Evolutionary conservation across 2,888 invertebrate species (phyloP), one percentile per base, ranked within the genome.

Genomic region (Acleris emargana): DNA sequence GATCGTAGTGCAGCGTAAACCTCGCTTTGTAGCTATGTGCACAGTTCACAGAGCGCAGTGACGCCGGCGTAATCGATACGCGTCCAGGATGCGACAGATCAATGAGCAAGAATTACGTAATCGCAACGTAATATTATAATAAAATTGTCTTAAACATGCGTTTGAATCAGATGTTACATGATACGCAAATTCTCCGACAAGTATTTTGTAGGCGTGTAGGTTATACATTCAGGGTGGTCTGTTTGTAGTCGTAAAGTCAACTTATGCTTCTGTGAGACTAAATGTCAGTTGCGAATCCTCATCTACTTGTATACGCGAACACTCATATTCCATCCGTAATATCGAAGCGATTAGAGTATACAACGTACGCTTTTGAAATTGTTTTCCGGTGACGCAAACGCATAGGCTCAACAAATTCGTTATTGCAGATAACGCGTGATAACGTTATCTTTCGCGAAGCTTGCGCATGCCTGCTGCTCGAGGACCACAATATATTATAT

Each of bases 391-490:
- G 66, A 66, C 66, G 66, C 45, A 66, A 66, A 38, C 18, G 42
- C 45, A 49, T 47, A 50, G 55, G 43, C 66, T 51, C 55, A 43
- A 58, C 47, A 17, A 9, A 49, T 49, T 66, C 42, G 49, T 60
- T 45, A 43, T 52, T 49, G 47, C 25, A 45, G 64, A 66, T 66
- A 60, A 66, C 43, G 55, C 54, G 18, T 66, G 64, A 66, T 66
- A 60, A 60, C 64, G 54, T 16, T 45, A 57, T 51, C 55, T 32
- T 17, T 17, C 17, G 22, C 32, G 32, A 22, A 17, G 25, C 54
- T 38, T 54, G 54, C 42, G 54, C 45, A 0, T 45, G 7, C 38
- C 32, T 9, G 9, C 11, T 11, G 38, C 38, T 38, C 11, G 3
- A 38, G 1, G 13, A 38, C 38, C 38, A 38, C 38, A 9, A 7